Evolutionary conservation across 2,113 vertebrate genomes (phyloP).

Genomic region (Smithornis capensis): DNA sequence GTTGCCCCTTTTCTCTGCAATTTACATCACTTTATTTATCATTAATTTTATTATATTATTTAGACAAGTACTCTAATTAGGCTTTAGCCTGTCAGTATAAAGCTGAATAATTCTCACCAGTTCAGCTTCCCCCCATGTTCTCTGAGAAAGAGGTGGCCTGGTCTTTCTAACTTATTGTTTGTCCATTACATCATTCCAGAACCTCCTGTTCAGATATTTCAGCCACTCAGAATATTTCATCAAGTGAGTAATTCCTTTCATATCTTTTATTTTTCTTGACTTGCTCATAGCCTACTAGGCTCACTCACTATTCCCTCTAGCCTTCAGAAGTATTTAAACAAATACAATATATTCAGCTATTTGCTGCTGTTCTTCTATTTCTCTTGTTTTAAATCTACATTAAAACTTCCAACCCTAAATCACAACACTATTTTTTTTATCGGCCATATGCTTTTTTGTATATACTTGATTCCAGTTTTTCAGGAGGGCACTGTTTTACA

Average conservation of each 20-base stretch:
- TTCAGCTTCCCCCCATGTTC: background rate
- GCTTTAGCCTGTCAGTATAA: background rate
- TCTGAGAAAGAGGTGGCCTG: background rate
- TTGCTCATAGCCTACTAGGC: background rate
- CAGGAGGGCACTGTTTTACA: background rate
- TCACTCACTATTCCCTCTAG: background rate
- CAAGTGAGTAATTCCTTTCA: background rate
- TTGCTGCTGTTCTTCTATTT: background rate
- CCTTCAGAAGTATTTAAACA: background rate
- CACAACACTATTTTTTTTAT: background rate
- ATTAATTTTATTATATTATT: background rate
- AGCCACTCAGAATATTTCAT: background rate
- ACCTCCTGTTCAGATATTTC: background rate
- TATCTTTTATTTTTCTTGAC: background rate
- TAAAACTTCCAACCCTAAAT: background rate
- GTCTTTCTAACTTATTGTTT: background rate
- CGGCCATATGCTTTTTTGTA: background rate
- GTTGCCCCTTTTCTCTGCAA: background rate
- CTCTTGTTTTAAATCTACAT: background rate
- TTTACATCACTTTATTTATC: background rate
- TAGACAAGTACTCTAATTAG: background rate
- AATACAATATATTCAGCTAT: background rate
- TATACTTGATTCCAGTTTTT: background rate
- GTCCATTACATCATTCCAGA: background rate
- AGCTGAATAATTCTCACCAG: background rate